These are phyloP conservation scores for Microctonus hyperodae DNA, from an alignment of 2,888 invertebrate genomes.

Conservation along the genomic window DNA sequence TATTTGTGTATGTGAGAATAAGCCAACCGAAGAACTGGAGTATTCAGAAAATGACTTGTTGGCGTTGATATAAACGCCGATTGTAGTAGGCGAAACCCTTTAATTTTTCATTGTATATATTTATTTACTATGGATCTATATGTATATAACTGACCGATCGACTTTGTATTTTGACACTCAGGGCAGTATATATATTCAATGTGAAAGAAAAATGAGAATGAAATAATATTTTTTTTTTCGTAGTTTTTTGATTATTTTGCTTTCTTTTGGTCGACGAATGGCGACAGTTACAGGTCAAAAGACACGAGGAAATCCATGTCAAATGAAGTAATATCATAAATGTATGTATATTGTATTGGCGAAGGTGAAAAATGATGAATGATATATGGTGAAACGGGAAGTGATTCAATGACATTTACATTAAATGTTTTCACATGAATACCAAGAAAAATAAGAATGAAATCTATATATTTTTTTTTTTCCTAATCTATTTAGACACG, in stretches of 20 bases:
- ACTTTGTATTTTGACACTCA: neutral
- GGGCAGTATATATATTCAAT: neutral
- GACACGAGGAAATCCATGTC: neutral
- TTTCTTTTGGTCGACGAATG: neutral
- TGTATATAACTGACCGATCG: too few species aligned
- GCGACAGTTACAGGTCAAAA: neutral
- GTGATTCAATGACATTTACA: conserved; percentile 24
- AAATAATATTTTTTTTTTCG: neutral
- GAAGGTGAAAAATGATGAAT: conserved; percentile 1
- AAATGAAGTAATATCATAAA: neutral
- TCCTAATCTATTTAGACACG: neutral
- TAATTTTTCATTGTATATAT: conserved; percentile 3
- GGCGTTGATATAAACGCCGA: neutral
- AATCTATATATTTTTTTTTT: conserved; percentile 1
- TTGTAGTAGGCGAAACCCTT: conserved; percentile 7
- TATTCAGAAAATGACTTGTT: neutral
- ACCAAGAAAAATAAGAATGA: neutral
- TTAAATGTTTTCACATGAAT: conserved; percentile 7
- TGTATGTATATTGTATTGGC: neutral
- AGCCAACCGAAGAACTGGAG: neutral
- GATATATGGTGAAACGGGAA: conserved; percentile 24
- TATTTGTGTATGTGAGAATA: neutral
- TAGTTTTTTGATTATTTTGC: neutral
- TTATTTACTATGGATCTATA: too few species aligned
- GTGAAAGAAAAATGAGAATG: neutral